Base-by-base conservation (phyloP, 2,797 vertebrate genomes). In the Mastacembelus armatus region DNA sequence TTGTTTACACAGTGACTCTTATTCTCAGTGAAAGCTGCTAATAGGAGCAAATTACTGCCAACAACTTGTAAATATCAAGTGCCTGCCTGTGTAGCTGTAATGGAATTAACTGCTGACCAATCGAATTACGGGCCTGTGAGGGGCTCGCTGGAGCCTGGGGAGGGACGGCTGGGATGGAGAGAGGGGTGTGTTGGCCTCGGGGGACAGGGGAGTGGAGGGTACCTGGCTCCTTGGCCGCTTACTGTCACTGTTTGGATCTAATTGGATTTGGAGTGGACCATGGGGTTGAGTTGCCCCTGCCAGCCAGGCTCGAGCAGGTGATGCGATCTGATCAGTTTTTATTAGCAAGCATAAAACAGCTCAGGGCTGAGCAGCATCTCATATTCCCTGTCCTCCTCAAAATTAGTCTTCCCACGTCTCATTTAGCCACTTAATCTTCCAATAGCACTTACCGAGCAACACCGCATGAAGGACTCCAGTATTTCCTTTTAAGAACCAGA, bases 41-140 rank as follows among this genome's bases (percentile, higher is more conserved):
- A 96, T 95, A 93, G 92, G 93, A 88, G 90, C 93, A 94, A 93
- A 94, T 96, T 94, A 95, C 91, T 88, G 89, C 91, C 91, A 93
- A 94, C 93, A 93, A 92, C 93, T 95, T 93, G 92, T 91, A 94
- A 92, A 93, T 93, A 89, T 95, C 94, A 94, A 96, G 94, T 95
- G 94, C 90, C 91, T 84, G 86, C 90, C 94, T 91, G 94, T 91
- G 92, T 85, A 74, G 92, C 91, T 81, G 85, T 92, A 95, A 95
- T 95, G 92, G 91, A 95, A 94, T 97, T 95, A 96, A 93, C 94
- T 84, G 85, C 85, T 77, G 68, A 93, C 86, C 95, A 96, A 97
- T 95, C 91, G 91, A 93, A 95, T 96, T 95, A 95, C 0, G 47
- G 88, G 82, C 89, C 90, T 90, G 72, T 26, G 27, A 84, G 81